Percentiles rank a stretch among this genome's conserved stretches.
Evolutionary conservation across 2,888 invertebrate species (phyloP).

Genomic region (Diarsia mendica): DNA sequence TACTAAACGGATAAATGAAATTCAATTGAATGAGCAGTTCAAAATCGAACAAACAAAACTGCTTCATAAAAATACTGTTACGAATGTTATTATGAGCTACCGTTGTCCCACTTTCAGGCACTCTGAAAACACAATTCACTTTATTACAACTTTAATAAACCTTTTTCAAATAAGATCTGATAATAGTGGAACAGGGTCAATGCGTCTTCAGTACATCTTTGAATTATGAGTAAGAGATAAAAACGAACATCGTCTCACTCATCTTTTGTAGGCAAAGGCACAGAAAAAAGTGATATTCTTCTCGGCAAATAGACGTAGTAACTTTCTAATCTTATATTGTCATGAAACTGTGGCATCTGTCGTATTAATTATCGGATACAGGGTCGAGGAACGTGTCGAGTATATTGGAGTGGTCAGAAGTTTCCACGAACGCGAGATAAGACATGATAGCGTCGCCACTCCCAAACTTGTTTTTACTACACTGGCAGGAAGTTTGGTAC

Average conservation of each 20-base stretch:
- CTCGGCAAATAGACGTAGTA: slow-evolving; percentile 23
- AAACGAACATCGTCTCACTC: slow-evolving; percentile 6
- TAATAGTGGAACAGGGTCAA: slow-evolving; percentile 50
- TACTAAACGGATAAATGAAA: slow-evolving; percentile 32
- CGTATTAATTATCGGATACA: slow-evolving; percentile 67
- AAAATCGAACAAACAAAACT: slow-evolving; percentile 17
- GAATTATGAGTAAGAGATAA: slow-evolving; percentile 34
- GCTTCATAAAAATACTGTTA: slow-evolving; percentile 6
- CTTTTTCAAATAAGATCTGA: slow-evolving; percentile 37
- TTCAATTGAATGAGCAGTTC: slow-evolving; percentile 30
- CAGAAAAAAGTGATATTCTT: slow-evolving; percentile 11
- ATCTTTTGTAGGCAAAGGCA: slow-evolving; percentile 5
- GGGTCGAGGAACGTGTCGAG: slow-evolving; percentile 64
- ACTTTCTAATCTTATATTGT: slow-evolving; percentile 61
- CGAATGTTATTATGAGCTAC: slow-evolving; percentile 16
- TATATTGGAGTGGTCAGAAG: slow-evolving; percentile 77
- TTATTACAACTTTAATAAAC: slow-evolving; percentile 32
- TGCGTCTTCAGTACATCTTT: slow-evolving; percentile 28
- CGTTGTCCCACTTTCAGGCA: slow-evolving; percentile 20
- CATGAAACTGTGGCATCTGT: slow-evolving; percentile 58
- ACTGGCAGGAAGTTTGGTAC: slow-evolving; percentile 66
- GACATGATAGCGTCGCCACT: slow-evolving; percentile 70
- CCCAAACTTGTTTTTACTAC: slow-evolving; percentile 73
- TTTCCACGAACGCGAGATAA: slow-evolving; percentile 83
- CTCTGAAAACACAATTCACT: slow-evolving; percentile 17